These are phyloP conservation scores for Gallinago solitaria DNA, from an alignment of 2,797 vertebrate genomes.

Conservation along the genomic window DNA sequence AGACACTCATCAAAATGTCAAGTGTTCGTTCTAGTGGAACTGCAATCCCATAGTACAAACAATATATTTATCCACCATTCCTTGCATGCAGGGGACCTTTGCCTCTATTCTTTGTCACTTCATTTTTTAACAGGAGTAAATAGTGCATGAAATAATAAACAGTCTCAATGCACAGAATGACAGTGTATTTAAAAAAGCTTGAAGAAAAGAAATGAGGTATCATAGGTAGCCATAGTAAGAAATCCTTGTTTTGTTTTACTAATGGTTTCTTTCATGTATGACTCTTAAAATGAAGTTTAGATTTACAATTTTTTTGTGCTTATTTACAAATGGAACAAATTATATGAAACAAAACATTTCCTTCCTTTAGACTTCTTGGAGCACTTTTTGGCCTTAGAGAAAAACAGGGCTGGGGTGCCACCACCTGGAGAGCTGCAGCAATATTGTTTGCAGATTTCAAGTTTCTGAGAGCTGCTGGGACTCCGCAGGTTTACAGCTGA, in stretches of 20 bases:
- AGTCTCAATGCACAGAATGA: neutral
- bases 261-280: neutral
- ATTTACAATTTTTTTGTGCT: neutral
- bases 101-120: constrained; percentile 37
- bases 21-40: constrained; percentile 70
- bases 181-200: neutral
- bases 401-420: constrained; percentile 52
- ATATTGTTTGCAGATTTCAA: neutral
- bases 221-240: neutral
- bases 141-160: constrained; percentile 16
- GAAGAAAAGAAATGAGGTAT: neutral
- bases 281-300: constrained; percentile 23
- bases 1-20: constrained; percentile 78
- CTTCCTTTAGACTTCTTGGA: neutral
- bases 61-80: constrained; percentile 65
- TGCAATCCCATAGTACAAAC: constrained; percentile 66
- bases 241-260: neutral
- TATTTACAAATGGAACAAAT: constrained; percentile 5
- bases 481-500: neutral
- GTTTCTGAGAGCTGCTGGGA: neutral
- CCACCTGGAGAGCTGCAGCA: constrained; percentile 52
- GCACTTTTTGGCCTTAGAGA: neutral
- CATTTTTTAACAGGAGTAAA: constrained; percentile 50
- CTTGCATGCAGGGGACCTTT: constrained; percentile 44
- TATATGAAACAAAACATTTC: neutral